Percentiles rank a stretch among this genome's conserved stretches.
Evolutionary conservation across 2,888 invertebrate genomes (phyloP).

Genomic region (Leptinotarsa juncta): DNA sequence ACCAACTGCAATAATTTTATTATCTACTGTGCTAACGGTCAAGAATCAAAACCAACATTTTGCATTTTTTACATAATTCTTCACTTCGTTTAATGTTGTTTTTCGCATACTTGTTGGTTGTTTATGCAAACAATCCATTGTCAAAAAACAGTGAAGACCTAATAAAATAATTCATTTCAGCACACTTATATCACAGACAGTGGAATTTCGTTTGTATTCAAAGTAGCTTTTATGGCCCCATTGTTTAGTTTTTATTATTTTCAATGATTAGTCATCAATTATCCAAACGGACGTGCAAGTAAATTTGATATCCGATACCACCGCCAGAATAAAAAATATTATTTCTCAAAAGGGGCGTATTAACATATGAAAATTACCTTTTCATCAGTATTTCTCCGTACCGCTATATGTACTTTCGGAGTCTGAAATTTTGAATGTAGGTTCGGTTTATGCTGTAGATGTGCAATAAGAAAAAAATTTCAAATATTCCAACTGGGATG

Average conservation of each 20-base stretch:
- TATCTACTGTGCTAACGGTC: not conserved
- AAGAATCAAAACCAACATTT: not conserved
- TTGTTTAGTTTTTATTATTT: not conserved
- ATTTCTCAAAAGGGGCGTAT: too few species aligned
- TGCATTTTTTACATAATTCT: not conserved
- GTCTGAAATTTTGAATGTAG: too few species aligned
- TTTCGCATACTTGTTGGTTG: not conserved
- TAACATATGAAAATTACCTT: too few species aligned
- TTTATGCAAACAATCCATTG: not conserved
- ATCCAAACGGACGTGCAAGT: not conserved
- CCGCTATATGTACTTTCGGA: too few species aligned
- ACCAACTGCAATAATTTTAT: too few species aligned
- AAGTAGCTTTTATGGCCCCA: not conserved
- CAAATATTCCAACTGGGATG: too few species aligned
- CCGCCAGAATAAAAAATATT: too few species aligned
- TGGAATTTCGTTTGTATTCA: constrained; percentile 5
- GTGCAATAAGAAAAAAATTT: too few species aligned
- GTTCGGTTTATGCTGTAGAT: too few species aligned
- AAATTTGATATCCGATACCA: too few species aligned
- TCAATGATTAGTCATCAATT: not conserved
- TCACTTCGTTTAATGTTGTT: not conserved
- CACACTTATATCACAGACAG: not conserved
- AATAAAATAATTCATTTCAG: not conserved
- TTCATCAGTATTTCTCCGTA: too few species aligned
- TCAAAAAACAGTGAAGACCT: not conserved